Evolutionary conservation across 2,888 invertebrate species (phyloP).

Genomic region (Gandaritis pyraliata): DNA sequence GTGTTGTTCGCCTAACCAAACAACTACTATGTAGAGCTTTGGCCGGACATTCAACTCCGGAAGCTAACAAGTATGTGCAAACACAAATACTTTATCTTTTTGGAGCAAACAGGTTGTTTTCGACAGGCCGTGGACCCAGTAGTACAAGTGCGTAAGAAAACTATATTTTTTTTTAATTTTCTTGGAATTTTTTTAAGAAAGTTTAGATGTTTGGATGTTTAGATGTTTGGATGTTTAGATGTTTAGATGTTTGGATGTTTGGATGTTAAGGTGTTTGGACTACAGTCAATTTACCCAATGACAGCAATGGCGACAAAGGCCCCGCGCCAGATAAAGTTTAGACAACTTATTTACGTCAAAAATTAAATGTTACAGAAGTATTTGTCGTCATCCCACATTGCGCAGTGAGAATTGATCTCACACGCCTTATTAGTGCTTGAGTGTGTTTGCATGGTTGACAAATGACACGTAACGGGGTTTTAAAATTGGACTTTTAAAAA

Average conservation of each 20-base stretch:
- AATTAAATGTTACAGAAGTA: slow-evolving; percentile 13
- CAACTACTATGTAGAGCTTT: slow-evolving; percentile 2
- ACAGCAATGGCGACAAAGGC: no score
- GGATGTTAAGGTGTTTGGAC: no score
- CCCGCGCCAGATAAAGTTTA: neutral
- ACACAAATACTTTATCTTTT: slow-evolving; percentile 25
- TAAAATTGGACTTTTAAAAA: neutral
- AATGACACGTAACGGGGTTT: slow-evolving; percentile 41
- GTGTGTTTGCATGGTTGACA: slow-evolving; percentile 13
- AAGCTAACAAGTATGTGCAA: slow-evolving; percentile 12
- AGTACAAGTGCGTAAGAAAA: neutral
- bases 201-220: no score
- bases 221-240: no score
- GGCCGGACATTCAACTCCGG: slow-evolving; percentile 23
- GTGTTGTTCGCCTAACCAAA: neutral
- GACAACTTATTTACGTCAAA: slow-evolving; percentile 3
- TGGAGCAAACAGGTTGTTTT: slow-evolving; percentile 20
- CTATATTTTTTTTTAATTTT: no score
- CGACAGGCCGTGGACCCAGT: neutral
- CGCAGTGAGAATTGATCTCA: slow-evolving; percentile 56
- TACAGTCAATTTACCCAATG: no score
- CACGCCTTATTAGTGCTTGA: slow-evolving; percentile 50
- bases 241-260: no score
- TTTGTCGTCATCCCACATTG: slow-evolving; percentile 18
- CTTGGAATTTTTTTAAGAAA: no score